Evolutionary conservation across 1,140 invertebrate species (phyloP).

Genomic region (Ephestia elutella): DNA sequence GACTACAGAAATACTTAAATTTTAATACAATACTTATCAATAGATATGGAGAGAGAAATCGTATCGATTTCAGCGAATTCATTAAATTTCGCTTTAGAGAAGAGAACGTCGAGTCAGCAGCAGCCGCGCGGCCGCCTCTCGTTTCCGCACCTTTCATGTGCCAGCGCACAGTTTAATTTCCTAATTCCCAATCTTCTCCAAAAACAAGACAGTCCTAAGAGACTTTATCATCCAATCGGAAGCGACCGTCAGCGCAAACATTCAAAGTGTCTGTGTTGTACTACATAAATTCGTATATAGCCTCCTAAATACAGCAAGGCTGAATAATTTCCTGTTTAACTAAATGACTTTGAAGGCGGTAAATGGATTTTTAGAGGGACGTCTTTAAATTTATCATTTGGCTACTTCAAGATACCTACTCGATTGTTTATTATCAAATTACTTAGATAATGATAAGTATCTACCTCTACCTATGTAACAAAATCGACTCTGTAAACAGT

Average conservation of each 20-base stretch:
- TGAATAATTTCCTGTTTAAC: slow-evolving; percentile 66
- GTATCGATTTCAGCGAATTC: no score
- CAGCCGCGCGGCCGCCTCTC: neutral
- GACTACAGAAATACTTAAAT: no score
- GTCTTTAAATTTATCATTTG: slow-evolving; percentile 16
- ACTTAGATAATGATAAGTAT: no score
- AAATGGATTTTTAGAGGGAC: slow-evolving; percentile 43
- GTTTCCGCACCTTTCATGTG: slow-evolving; percentile 52
- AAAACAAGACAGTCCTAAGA: slow-evolving; percentile 45
- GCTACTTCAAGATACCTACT: no score
- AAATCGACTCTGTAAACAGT: no score
- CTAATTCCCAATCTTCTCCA: slow-evolving; percentile 57
- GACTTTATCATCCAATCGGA: slow-evolving; percentile 69
- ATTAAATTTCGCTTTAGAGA: no score
- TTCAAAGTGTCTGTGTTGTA: slow-evolving; percentile 43
- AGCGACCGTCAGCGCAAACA: slow-evolving; percentile 52
- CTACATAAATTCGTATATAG: slow-evolving; percentile 12
- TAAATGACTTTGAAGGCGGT: slow-evolving; percentile 53
- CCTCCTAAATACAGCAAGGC: slow-evolving; percentile 35
- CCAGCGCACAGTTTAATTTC: slow-evolving; percentile 58
- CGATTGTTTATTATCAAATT: no score
- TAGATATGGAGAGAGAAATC: no score
- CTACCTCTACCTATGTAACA: no score
- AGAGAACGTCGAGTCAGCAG: no score
- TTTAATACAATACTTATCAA: no score